Conservation (phyloP, 2,113 vertebrate species). For the Erythrolamprus reginae region DNA sequence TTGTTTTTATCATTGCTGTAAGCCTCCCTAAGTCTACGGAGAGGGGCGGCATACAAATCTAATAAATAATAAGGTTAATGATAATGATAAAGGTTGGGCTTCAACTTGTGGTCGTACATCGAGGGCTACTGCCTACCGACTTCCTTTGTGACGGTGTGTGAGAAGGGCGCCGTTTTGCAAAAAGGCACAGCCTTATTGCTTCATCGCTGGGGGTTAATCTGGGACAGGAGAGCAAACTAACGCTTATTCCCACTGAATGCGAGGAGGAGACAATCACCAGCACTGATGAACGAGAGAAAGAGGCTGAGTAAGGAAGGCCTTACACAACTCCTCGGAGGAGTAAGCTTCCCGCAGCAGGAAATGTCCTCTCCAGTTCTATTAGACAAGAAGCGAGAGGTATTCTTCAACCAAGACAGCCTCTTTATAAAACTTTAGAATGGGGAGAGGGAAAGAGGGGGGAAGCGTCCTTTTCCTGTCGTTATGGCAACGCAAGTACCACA, state of each 20-base stretch:
- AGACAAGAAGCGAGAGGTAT: slow-evolving; percentile 18
- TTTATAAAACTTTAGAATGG: slow-evolving; percentile 26
- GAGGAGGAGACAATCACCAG: slow-evolving; percentile 4
- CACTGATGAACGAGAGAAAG: not conserved
- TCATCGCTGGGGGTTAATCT: slow-evolving; percentile 7
- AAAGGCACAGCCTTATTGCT: not conserved
- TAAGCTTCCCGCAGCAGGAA: slow-evolving; percentile 2
- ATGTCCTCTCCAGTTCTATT: not conserved
- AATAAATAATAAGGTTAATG: too few species aligned
- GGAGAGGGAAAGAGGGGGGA: slow-evolving; percentile 11
- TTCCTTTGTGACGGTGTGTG: slow-evolving; percentile 14
- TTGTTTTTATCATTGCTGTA: too few species aligned
- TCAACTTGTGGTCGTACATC: not conserved
- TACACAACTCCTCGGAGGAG: not conserved
- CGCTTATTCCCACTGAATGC: not conserved
- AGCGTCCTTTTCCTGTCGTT: slow-evolving; percentile 21
- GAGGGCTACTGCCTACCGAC: too few species aligned
- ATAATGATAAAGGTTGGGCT: not conserved
- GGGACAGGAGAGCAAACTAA: not conserved
- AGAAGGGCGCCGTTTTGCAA: not conserved
- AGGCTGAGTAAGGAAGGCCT: not conserved
- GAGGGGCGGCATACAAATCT: too few species aligned
- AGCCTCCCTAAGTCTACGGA: too few species aligned
- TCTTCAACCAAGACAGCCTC: slow-evolving; percentile 15
- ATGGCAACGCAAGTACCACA: slow-evolving; percentile 44